Base-by-base conservation (phyloP, 2,888 invertebrate species). In the Polyommatus iphigenia region DNA sequence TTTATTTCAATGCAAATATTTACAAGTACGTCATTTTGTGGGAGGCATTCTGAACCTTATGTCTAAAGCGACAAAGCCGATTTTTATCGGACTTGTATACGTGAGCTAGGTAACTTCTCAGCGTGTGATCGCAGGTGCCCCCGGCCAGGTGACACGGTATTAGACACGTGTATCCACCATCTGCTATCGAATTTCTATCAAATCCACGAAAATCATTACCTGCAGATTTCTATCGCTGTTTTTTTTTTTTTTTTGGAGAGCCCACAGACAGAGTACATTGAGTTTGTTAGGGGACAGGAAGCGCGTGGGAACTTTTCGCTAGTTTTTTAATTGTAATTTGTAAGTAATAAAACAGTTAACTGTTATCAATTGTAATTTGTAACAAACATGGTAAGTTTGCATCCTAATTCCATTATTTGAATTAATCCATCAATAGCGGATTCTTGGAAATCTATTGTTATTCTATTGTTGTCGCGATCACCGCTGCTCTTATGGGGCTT, bases 121-220 rank as follows among this genome's bases (percentile, higher is more conserved):
- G 67, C 67, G 29, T 67, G 67, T 29, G 67, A 29, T 67, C 67
- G 67, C 67, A 67, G 67, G 67, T 67, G 67, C 29, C 67, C 67
- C 5, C 6, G 29, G 13, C 67, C 67, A 67, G 67, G 67, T 67
- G 67, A 67, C 29, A 67, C 67, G 20, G 29, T 18, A 67, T 67
- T 67, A 67, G 67, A 67, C 67, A 67, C 67, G 67, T 67, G 67
- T 32, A 67, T 67, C 29, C 67, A 67, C 67, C 62, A 62, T 62
- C 62, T 62, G 62, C 62, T 62, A 62, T 62, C 62, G 24, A 24
- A 6, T 67, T 18, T 67, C 67, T 29, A 32, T 67, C 15, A 62
- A 67, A 67, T 67, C 29, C 15, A 32, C 29, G 67, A 67, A 15
- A 67, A 67, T 67, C 24, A 24, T 18, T 32, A 32, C 67, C 18